Evolutionary conservation across 2,113 vertebrate species (phyloP).

Genomic region (Xiphorhynchus elegans): DNA sequence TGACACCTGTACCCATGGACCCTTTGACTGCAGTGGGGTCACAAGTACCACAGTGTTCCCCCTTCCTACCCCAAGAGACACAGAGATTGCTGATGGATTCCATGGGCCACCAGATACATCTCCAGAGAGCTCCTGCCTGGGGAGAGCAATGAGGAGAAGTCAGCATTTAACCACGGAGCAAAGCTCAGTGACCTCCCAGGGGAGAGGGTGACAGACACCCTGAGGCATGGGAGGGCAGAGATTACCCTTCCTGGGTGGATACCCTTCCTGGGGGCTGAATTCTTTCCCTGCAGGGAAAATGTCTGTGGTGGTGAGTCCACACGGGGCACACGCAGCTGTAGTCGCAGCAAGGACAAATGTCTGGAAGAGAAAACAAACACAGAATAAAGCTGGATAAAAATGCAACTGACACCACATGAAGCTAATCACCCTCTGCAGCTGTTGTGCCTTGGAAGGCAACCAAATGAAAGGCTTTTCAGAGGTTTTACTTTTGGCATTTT

Average conservation of each 20-base stretch:
- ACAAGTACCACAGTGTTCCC: not conserved
- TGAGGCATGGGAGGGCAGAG: not conserved
- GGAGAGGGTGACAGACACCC: not conserved
- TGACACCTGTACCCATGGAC: not conserved
- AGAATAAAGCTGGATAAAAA: slow-evolving; percentile 21
- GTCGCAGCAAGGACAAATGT: slow-evolving; percentile 10
- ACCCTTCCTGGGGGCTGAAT: not conserved
- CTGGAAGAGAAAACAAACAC: not conserved
- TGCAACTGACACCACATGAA: not conserved
- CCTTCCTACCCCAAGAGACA: not conserved
- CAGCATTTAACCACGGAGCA: fast-evolving
- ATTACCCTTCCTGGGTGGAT: not conserved
- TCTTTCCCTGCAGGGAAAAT: not conserved
- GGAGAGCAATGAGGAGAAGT: fast-evolving
- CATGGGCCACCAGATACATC: not conserved
- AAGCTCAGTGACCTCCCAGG: not conserved
- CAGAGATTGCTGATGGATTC: too few species aligned
- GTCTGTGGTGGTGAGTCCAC: not conserved
- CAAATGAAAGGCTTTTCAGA: slow-evolving; percentile 14
- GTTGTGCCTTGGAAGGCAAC: slow-evolving; percentile 35
- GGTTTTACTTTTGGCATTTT: slow-evolving; percentile 1
- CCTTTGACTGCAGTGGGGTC: not conserved
- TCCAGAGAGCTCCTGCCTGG: not conserved
- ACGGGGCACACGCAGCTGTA: not conserved
- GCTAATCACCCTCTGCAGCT: slow-evolving; percentile 54